Conservation (phyloP, 2,113 vertebrate species). For the Erythrocebus patas region DNA sequence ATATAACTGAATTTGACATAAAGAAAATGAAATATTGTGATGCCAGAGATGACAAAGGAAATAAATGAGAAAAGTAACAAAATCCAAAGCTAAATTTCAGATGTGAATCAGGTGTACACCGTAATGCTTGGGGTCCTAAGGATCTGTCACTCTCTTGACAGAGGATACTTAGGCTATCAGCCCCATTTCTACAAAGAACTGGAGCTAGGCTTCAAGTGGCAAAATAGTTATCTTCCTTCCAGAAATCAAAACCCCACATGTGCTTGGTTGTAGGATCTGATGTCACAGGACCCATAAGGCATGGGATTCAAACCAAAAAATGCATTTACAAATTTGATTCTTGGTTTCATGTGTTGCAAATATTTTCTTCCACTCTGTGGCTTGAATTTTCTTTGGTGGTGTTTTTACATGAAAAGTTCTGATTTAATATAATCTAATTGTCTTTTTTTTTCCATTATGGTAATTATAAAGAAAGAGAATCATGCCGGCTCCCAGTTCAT, state of each 20-base stretch:
- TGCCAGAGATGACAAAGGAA: background rate
- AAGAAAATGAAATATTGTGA: background rate
- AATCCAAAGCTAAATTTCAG: constrained; percentile 1
- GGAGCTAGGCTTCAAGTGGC: background rate
- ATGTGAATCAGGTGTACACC: background rate
- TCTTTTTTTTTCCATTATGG: background rate
- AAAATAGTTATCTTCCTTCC: background rate
- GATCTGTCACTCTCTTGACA: background rate
- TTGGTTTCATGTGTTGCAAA: background rate
- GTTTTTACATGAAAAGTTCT: background rate
- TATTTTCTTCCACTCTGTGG: background rate
- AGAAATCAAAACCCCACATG: background rate
- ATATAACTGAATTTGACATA: constrained; percentile 1
- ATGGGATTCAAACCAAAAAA: background rate
- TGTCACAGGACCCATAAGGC: background rate
- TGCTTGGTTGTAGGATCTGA: background rate
- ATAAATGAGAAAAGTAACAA: background rate
- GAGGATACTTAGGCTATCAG: background rate
- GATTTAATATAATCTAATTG: background rate
- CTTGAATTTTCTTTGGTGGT: background rate
- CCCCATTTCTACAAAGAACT: background rate
- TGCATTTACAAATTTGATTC: too few species aligned
- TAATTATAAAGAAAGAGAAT: background rate
- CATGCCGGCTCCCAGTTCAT: background rate
- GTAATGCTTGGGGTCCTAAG: background rate